Evolutionary conservation across 2,113 vertebrate species (phyloP).

Genomic region (Larimichthys crocea): DNA sequence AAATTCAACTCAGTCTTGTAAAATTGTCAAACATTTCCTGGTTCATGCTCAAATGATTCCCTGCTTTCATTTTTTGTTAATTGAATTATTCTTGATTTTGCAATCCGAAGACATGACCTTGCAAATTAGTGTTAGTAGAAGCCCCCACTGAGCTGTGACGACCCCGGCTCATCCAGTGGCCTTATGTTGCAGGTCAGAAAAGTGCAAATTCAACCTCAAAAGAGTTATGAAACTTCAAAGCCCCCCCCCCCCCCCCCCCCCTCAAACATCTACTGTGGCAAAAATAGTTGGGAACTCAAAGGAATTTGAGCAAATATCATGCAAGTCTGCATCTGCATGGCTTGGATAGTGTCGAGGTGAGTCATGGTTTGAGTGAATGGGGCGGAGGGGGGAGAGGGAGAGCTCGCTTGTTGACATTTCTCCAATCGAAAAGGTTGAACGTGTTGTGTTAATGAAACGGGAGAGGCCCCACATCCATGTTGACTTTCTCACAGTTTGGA

Average conservation of each 20-base stretch:
- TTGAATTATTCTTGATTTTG: neutral
- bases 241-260: neutral
- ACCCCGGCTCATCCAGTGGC: neutral
- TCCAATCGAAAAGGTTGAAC: conserved; percentile 63
- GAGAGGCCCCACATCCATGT: conserved; percentile 64
- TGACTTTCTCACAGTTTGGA: conserved; percentile 76
- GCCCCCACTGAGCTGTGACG: neutral
- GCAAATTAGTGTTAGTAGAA: neutral
- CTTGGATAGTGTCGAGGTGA: conserved; percentile 63
- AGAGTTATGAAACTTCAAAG: conserved; percentile 52
- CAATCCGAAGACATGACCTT: neutral
- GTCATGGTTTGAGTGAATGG: conserved; percentile 70
- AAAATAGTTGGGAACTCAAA: conserved; percentile 32
- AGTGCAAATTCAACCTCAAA: conserved; percentile 8
- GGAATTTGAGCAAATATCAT: conserved; percentile 72
- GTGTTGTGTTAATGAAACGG: conserved; percentile 53
- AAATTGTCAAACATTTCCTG: neutral
- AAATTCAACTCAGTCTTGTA: neutral
- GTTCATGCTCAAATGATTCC: neutral
- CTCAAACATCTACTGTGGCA: neutral
- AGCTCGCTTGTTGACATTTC: conserved; percentile 77
- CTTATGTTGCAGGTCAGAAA: conserved; percentile 24
- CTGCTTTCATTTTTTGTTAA: neutral
- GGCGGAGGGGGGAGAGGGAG: conserved; percentile 9
- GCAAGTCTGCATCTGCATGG: conserved; percentile 81